Base-by-base conservation (phyloP, 2,113 vertebrate species). In the Nycticebus coucang region DNA sequence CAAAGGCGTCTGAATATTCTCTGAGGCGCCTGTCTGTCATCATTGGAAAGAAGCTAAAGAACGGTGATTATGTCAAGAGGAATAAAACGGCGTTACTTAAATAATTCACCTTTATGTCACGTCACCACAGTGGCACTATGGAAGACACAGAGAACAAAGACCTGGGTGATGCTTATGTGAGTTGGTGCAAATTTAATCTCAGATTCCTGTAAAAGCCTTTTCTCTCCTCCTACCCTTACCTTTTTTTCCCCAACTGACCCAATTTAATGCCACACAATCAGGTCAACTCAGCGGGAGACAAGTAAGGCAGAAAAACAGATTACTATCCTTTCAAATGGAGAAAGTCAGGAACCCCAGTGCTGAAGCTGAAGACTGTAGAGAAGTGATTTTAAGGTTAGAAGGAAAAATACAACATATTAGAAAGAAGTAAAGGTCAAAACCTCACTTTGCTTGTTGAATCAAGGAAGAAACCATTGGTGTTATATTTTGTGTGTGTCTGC, bases 201-300 rank as follows among this genome's bases (percentile, higher is more conserved):
- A 94, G 69, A 96, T 97, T 97, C 97, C 92, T 7, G 1, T 94
- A 96, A 96, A 94, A 95, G 93, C 79, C 91, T 97, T 98, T 97
- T 95, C 95, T 92, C 89, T 95, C 89, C 62, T 85, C 74, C 69
- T 14, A 74, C 28, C 33, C 79, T 87, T 22, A 79, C 12, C 19
- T 79, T 60, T 59, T 50, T 8, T 3, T 35, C 75, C 84, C 30
- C 30, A 97, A 35, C 91, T 96, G 95, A 95, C 96, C 96, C 91
- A 97, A 81, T 95, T 97, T 93, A 95, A 95, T 84, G 94, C 93
- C 93, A 66, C 53, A 95, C 93, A 97, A 97, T 97, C 96, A 97
- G 95, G 95, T 94, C 94, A 83, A 89, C 93, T 89, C 96, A 72
- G 91, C 82, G 22, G 84, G 96, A 96, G 94, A 89, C 60, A 87